Evolutionary conservation across 1,140 invertebrate species (phyloP).

Genomic region (Caerostris extrusa): DNA sequence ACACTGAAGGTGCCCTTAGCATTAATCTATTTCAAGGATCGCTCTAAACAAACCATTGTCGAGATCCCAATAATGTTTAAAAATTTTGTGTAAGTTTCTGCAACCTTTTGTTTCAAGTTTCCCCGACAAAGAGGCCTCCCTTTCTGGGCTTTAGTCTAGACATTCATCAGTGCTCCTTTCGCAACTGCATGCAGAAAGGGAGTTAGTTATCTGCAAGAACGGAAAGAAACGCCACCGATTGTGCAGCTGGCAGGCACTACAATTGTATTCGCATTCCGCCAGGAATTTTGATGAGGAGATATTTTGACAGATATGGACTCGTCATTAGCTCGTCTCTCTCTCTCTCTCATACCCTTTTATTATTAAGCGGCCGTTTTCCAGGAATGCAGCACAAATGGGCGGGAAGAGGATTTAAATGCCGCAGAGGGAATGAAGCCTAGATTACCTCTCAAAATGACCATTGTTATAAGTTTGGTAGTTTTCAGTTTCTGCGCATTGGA

Average conservation of each 20-base stretch:
- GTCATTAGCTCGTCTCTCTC: too few relatives aligned
- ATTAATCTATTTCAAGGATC: too few relatives aligned
- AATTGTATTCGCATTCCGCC: slow-evolving; percentile 21
- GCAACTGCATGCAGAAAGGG: not conserved
- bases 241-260: slow-evolving; percentile 34
- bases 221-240: not conserved
- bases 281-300: slow-evolving; percentile 23
- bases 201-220: not conserved
- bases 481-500: not conserved
- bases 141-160: slow-evolving; percentile 14
- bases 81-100: slow-evolving; percentile 19
- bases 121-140: not conserved
- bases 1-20: too few relatives aligned
- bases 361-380: not conserved
- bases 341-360: not conserved
- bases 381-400: not conserved
- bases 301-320: slow-evolving; percentile 46
- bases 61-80: slow-evolving; percentile 23
- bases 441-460: not conserved
- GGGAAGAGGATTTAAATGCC: not conserved
- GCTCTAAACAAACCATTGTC: slow-evolving; percentile 14
- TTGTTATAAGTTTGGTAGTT: not conserved
- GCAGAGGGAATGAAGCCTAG: not conserved
- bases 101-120: slow-evolving; percentile 2
- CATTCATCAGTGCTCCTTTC: slow-evolving; percentile 20